Base-by-base conservation (phyloP, 2,113 vertebrate species). In the Grus americana region DNA sequence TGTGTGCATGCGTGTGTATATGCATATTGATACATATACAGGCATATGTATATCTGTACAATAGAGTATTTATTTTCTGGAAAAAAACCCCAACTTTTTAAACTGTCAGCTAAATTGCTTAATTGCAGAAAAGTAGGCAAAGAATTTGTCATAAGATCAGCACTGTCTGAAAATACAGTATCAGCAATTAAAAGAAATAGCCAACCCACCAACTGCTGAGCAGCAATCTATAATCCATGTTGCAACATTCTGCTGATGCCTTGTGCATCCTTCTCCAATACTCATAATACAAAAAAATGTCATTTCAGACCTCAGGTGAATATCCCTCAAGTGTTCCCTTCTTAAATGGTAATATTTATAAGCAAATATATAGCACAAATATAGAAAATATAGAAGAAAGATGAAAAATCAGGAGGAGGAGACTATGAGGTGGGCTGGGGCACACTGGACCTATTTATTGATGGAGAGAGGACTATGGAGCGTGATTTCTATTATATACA, bases 151-250 rank as follows among this genome's bases (percentile, higher is more conserved):
- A 50, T 95, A 90, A 86, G 84, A 90, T 97, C 94, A 97, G 85
- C 81, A 70, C 54, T 90, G 95, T 79, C 89, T 92, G 91, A 93
- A 97, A 96, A 90, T 44, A 94, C 87, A 79, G 50, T 40, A 88
- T 94, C 96, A 95, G 95, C 92, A 95, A 93, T 92, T 93, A 93
- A 93, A 91, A 94, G 91, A 84, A 96, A 95, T 66, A 97, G 71
- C 91, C 91, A 93, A 66, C 81, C 84, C 80, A 84, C 93, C 94
- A 89, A 90, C 91, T 72, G 73, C 93, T 89, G 88, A 94, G 92
- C 30, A 0, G 92, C 92, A 90, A 96, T 96, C 94, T 90, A 94
- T 96, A 96, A 93, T 68, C 90, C 81, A 65, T 26, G 62, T 38
- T 95, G 87, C 78, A 91, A 62, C 66, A 55, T 95, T 91, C 87